phyloP scores from a whole-genome alignment of 2,113 vertebrate species.

The Polypterus senegalus region DNA sequence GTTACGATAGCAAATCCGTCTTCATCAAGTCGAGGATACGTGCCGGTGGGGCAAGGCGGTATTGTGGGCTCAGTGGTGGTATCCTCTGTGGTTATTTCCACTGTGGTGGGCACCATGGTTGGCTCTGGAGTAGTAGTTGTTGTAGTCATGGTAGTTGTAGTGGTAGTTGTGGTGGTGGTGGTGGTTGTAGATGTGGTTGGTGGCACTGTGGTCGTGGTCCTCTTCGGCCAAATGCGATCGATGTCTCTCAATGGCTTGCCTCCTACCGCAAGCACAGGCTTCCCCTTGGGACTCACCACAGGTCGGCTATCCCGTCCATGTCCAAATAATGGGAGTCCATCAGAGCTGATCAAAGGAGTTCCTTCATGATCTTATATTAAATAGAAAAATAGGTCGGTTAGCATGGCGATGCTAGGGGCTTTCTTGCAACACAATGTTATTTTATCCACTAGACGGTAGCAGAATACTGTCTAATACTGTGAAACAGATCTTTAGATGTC shows the following conservation, averaged over 20 bases:
- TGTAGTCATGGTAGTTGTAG: slow-evolving; percentile 30
- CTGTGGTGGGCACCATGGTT: slow-evolving; percentile 45
- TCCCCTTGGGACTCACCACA: slow-evolving; percentile 81
- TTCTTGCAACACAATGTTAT: no score
- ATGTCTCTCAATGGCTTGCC: slow-evolving; percentile 83
- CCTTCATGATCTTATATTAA: slow-evolving; percentile 66
- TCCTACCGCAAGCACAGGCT: slow-evolving; percentile 73
- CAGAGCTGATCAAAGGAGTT: slow-evolving; percentile 76
- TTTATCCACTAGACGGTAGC: no score
- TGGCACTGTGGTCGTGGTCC: slow-evolving; percentile 36
- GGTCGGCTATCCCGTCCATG: slow-evolving; percentile 76
- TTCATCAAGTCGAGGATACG: slow-evolving; percentile 57
- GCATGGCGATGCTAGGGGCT: no score
- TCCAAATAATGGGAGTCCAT: slow-evolving; percentile 86
- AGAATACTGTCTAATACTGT: no score
- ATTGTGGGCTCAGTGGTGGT: slow-evolving; percentile 38
- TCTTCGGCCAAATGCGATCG: slow-evolving; percentile 62
- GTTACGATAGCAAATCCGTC: slow-evolving; percentile 61
- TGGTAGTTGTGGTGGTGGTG: slow-evolving; percentile 33
- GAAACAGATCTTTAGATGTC: no score
- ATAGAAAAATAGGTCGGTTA: no score
- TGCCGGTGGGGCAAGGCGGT: slow-evolving; percentile 80
- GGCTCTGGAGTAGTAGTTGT: slow-evolving; percentile 38
- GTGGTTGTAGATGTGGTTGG: slow-evolving; percentile 35
- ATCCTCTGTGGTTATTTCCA: slow-evolving; percentile 46